Evolutionary conservation across 2,888 invertebrate species (phyloP).

Genomic region (Neelides folsomi): DNA sequence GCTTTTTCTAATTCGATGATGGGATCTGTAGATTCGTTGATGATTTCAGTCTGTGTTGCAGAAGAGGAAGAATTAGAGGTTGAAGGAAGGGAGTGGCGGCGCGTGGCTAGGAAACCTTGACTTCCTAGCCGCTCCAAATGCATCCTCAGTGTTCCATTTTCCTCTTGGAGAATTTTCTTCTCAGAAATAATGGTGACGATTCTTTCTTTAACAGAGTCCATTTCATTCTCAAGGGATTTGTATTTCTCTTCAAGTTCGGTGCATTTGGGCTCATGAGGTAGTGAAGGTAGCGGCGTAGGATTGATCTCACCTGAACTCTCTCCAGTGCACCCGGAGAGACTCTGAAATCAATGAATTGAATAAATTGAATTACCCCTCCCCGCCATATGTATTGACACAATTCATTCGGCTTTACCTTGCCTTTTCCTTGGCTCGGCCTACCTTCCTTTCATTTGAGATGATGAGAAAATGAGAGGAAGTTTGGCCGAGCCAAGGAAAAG

Average conservation of each 20-base stretch:
- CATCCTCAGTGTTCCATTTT: constrained; percentile 34
- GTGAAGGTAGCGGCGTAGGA: not conserved
- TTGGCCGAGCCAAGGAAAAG: not conserved
- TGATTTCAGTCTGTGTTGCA: constrained; percentile 4
- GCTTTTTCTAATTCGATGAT: constrained; percentile 6
- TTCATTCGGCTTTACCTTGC: no score
- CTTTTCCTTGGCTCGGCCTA: no score
- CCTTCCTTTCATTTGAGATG: no score
- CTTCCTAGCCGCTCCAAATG: not conserved
- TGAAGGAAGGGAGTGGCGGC: not conserved
- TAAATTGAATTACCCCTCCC: no score
- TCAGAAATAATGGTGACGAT: constrained; percentile 35
- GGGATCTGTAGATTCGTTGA: constrained; percentile 3
- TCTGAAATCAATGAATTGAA: constrained; percentile 14
- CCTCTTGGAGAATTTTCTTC: constrained; percentile 35
- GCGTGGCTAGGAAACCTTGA: not conserved
- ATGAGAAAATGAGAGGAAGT: no score
- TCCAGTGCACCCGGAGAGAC: constrained; percentile 21
- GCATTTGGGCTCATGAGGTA: not conserved
- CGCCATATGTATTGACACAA: no score
- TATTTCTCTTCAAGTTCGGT: constrained; percentile 32
- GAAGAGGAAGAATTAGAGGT: not conserved
- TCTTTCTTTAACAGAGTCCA: constrained; percentile 34
- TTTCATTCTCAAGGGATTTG: constrained; percentile 32
- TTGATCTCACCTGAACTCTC: constrained; percentile 18